Evolutionary conservation across 2,113 vertebrate genomes (phyloP), one percentile per base, ranked within the genome.

Genomic region (Onychostruthus taczanowskii): DNA sequence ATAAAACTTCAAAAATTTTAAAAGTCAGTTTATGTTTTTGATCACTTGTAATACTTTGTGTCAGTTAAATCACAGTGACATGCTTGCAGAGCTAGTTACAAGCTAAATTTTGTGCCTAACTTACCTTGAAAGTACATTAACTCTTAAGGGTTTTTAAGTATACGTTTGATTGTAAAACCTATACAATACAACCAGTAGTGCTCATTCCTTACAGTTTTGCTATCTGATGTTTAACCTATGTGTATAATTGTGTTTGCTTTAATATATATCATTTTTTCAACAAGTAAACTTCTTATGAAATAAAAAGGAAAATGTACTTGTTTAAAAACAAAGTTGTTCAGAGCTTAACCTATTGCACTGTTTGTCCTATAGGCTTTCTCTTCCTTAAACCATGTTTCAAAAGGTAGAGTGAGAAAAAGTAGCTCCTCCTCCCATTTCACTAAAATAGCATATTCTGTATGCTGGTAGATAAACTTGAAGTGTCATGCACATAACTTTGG

Each of bases 261-360:
- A 97, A 97, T 95, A 98, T 77, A 93, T 92, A 96, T 37, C 72
- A 89, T 96, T 98, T 98, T 98, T 98, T 97, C 97, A 98, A 97
- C 74, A 91, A 91, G 91, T 97, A 97, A 97, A 97, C 83, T 96
- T 97, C 96, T 86, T 97, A 97, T 50, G 43, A 97, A 98, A 97
- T 97, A 97, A 97, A 98, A 94, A 93, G 84, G 96, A 97, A 96
- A 95, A 84, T 80, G 64, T 96, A 96, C 91, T 98, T 98, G 95
- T 98, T 97, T 98, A 97, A 97, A 96, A 96, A 96, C 77, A 62
- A 37, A 94, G 96, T 91, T 92, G 80, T 96, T 89, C 85, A 90
- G 91, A 66, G 18, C 67, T 84, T 87, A 24, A 28, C 85, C 58
- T 28, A 4, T 87, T 89, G 69, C 75, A 66, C 43, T 68, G 49